Conservation (phyloP, 2,113 vertebrate species). For the Ibidorhyncha struthersii region DNA sequence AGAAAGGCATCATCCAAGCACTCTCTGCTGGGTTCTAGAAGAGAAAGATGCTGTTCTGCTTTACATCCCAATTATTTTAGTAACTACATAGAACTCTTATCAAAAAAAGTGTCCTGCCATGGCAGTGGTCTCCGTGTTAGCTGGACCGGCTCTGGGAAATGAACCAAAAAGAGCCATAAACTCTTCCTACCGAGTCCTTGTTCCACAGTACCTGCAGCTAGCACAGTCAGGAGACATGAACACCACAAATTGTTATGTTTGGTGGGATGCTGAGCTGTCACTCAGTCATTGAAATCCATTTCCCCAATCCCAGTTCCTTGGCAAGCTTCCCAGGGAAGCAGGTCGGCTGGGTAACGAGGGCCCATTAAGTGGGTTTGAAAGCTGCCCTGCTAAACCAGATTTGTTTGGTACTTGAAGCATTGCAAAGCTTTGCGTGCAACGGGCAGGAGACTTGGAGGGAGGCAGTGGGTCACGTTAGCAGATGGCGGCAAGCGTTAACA, state of each 20-base stretch:
- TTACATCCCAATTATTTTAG: not conserved
- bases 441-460: not conserved
- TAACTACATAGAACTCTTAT: not conserved
- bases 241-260: not conserved
- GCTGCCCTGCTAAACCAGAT: not conserved
- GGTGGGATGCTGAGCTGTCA: not conserved
- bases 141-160: not conserved
- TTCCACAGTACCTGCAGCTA: not conserved
- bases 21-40: not conserved
- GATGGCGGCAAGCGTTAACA: not conserved
- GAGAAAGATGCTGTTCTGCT: not conserved
- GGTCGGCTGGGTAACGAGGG: not conserved
- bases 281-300: not conserved
- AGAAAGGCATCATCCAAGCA: not conserved
- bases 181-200: not conserved
- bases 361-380: not conserved
- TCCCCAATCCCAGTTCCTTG: not conserved
- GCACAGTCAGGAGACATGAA: rapidly evolving
- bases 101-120: not conserved
- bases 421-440: rapidly evolving
- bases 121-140: not conserved
- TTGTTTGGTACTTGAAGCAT: not conserved
- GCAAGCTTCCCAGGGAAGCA: not conserved
- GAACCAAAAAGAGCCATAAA: not conserved
- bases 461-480: not conserved